phyloP scores from a whole-genome alignment of 2,113 vertebrate genomes.

The Mormoops blainvillei region DNA sequence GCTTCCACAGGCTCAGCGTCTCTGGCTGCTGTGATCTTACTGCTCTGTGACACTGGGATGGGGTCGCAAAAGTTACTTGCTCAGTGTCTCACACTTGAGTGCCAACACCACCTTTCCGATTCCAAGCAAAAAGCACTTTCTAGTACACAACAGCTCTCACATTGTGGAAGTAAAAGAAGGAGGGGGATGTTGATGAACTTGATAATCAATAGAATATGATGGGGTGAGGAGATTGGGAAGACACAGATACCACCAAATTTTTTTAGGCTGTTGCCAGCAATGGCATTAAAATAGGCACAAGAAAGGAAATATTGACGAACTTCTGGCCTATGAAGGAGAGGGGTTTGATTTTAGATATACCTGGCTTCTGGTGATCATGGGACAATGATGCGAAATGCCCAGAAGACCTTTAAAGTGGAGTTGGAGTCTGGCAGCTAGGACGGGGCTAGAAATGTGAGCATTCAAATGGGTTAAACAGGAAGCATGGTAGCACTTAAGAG shows the following conservation, averaged over 20 bases:
- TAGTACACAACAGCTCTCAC: neutral
- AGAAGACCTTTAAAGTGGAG: neutral
- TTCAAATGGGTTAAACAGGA: neutral
- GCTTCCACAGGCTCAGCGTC: neutral
- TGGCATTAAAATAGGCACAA: neutral
- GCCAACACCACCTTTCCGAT: neutral
- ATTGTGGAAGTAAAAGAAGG: neutral
- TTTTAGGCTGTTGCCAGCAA: neutral
- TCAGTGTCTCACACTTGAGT: neutral
- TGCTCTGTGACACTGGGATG: neutral
- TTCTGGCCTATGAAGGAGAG: neutral
- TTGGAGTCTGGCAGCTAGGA: neutral
- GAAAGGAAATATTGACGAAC: neutral
- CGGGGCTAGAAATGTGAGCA: neutral
- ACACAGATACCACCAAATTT: neutral
- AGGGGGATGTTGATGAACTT: neutral
- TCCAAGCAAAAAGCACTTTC: neutral
- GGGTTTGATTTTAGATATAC: neutral
- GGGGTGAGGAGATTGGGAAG: neutral
- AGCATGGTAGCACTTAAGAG: neutral
- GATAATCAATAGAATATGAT: neutral
- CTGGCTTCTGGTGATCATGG: neutral
- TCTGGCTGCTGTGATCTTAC: neutral
- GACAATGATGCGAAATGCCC: neutral
- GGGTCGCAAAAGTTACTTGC: neutral